Evolutionary conservation across 30 jellyfish, hydroid and myxozoan species (phyloP).

Genomic region (Cassiopea xamachana): DNA sequence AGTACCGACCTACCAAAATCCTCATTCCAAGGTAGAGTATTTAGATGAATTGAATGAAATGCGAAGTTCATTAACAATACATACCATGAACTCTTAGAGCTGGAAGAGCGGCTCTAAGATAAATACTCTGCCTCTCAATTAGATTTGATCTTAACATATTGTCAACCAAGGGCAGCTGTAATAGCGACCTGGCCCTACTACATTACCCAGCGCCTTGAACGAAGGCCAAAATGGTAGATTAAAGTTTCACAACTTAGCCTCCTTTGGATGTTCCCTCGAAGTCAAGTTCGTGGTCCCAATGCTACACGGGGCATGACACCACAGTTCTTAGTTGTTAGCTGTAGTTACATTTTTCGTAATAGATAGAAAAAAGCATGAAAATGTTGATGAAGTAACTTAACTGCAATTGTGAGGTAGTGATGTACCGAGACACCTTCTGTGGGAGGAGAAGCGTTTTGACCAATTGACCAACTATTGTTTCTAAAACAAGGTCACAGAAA

Average conservation of each 20-base stretch:
- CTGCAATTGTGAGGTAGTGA: too few relatives aligned
- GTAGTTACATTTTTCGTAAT: too few relatives aligned
- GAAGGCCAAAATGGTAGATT: constrained; percentile 5
- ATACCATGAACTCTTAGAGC: constrained; percentile 58
- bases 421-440: too few relatives aligned
- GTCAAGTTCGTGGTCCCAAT: not conserved
- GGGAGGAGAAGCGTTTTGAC: too few relatives aligned
- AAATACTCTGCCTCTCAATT: constrained; percentile 42
- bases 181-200: not conserved
- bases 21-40: not conserved
- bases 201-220: not conserved
- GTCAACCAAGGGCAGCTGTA: not conserved
- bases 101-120: constrained; percentile 60
- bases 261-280: constrained; percentile 14
- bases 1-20: not conserved
- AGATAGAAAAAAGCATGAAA: too few relatives aligned
- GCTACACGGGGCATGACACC: too few relatives aligned
- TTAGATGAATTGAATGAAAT: not conserved
- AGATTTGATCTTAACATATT: constrained; percentile 66
- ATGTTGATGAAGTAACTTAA: too few relatives aligned
- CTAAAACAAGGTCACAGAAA: too few relatives aligned
- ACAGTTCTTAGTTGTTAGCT: too few relatives aligned
- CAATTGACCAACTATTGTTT: too few relatives aligned
- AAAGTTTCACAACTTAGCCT: constrained; percentile 1
- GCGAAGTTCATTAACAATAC: not conserved